Percentiles rank a stretch among this genome's conserved stretches.
Conservation (phyloP, 1,140 invertebrate species). For the Hesperophylax magnus region DNA sequence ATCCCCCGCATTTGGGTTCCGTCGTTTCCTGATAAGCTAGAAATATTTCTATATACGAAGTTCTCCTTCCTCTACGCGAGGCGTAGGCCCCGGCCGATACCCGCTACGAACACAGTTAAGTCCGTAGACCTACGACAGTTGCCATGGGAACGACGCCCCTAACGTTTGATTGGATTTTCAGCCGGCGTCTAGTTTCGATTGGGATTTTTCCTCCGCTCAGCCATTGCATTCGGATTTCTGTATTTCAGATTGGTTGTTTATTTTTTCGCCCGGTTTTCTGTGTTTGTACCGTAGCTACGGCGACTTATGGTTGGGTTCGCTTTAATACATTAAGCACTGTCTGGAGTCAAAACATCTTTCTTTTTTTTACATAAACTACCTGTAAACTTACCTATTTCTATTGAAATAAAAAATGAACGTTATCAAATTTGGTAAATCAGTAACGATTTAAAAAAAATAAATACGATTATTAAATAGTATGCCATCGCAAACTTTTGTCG, state of each 20-base stretch:
- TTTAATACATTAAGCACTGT: too few species aligned
- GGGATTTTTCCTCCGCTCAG: conserved; percentile 55
- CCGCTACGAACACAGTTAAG: too few species aligned
- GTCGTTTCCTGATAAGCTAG: conserved; percentile 30
- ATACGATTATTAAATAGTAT: too few species aligned
- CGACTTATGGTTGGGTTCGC: neutral
- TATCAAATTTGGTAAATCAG: too few species aligned
- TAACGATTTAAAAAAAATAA: too few species aligned
- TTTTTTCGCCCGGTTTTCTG: conserved; percentile 1
- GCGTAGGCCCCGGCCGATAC: too few species aligned
- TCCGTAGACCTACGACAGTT: conserved; percentile 39
- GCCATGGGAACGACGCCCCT: conserved; percentile 54
- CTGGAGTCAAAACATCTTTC: too few species aligned
- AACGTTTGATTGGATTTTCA: conserved; percentile 56
- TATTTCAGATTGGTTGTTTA: conserved; percentile 28
- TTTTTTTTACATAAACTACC: too few species aligned
- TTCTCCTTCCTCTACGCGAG: conserved; percentile 6
- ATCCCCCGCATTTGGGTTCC: conserved; percentile 9
- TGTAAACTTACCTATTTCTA: too few species aligned
- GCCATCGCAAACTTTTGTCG: too few species aligned
- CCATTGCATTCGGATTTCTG: conserved; percentile 52
- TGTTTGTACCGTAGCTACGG: neutral
- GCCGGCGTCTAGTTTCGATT: conserved; percentile 54
- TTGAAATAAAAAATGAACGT: too few species aligned
- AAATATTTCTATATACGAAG: conserved; percentile 24